Conservation (phyloP, 2,888 invertebrate genomes). For the Deroplatys truncata region DNA sequence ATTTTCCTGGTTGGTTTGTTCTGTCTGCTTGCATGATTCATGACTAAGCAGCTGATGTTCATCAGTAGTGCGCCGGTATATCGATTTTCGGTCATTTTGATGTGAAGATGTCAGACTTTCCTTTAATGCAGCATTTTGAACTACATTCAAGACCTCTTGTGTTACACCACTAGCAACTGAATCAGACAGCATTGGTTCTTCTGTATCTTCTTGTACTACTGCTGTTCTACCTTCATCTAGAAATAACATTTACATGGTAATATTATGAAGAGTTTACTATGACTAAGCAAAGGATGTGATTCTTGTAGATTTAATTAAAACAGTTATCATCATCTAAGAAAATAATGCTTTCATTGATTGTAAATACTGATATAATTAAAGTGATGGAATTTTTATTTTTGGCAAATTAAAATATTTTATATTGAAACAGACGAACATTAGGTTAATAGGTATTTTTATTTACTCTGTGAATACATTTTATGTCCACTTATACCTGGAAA, state of each 20-base stretch:
- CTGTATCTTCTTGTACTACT: background rate
- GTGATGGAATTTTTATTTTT: too few relatives aligned
- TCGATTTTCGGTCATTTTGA: background rate
- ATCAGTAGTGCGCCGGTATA: background rate
- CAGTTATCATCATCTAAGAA: too few relatives aligned
- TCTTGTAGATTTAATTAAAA: too few relatives aligned
- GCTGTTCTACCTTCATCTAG: background rate
- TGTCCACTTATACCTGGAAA: too few relatives aligned
- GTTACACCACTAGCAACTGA: background rate
- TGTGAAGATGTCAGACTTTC: background rate
- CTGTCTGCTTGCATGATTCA: background rate
- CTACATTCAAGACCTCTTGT: background rate
- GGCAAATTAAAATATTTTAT: too few relatives aligned
- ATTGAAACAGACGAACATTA: too few relatives aligned
- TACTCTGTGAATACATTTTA: too few relatives aligned
- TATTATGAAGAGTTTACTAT: too few relatives aligned
- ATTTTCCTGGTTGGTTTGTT: background rate
- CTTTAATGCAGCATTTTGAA: background rate
- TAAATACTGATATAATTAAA: too few relatives aligned
- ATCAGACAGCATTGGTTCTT: background rate
- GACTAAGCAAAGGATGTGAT: too few relatives aligned
- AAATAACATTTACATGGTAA: background rate
- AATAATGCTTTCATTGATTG: too few relatives aligned
- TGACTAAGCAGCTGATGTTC: background rate
- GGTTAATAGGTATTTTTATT: too few relatives aligned